Evolutionary conservation across 2,797 vertebrate genomes (phyloP).

Genomic region (Myotis planiceps): DNA sequence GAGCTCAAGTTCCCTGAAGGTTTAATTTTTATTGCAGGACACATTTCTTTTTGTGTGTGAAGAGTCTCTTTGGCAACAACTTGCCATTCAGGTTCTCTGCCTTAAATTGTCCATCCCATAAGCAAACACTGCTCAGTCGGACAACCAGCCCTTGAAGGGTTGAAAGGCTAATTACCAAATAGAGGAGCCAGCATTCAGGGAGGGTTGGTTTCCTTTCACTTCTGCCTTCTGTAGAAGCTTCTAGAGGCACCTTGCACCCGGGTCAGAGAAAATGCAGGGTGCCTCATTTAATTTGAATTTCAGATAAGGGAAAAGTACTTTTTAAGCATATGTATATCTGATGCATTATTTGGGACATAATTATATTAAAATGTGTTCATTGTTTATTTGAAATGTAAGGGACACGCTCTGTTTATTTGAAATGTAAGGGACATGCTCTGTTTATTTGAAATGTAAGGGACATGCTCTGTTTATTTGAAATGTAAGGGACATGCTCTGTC

Average conservation of each 20-base stretch:
- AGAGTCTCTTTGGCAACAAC: background rate
- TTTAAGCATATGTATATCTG: background rate
- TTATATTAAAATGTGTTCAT: background rate
- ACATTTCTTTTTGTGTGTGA: background rate
- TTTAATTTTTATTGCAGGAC: background rate
- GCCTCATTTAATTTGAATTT: background rate
- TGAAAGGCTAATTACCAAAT: background rate
- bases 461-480: background rate
- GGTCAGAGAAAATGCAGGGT: background rate
- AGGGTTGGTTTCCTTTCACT: background rate
- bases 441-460: slow-evolving; percentile 30
- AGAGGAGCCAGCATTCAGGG: background rate
- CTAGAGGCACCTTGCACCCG: background rate
- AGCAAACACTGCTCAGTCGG: background rate
- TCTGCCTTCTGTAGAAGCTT: background rate
- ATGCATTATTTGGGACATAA: background rate
- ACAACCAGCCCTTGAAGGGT: background rate
- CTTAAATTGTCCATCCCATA: background rate
- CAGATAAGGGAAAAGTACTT: background rate
- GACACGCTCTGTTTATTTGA: background rate
- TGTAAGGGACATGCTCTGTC: background rate
- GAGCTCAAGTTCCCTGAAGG: background rate
- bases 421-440: background rate
- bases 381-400: slow-evolving; percentile 26
- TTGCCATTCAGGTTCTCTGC: background rate